Evolutionary conservation across 2,888 invertebrate genomes (phyloP).

Genomic region (Pristionchus exspectatus): DNA sequence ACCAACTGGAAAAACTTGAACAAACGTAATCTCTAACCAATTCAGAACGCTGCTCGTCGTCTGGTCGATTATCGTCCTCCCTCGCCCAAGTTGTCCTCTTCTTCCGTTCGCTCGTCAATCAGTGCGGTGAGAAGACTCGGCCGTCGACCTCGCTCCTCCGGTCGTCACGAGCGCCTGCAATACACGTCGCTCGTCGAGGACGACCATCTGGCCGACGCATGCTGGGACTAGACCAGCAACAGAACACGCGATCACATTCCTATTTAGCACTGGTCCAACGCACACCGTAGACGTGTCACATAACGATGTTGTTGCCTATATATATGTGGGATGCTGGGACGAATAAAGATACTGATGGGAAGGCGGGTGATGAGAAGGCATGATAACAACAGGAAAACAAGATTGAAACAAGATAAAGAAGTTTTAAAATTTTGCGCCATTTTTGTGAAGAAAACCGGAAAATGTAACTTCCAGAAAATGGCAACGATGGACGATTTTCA

Average conservation of each 20-base stretch:
- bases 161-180: slow-evolving; percentile 12
- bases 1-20: too few species aligned
- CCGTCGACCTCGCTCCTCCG: not conserved
- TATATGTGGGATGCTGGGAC: not conserved
- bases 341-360: not conserved
- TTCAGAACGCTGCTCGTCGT: slow-evolving; percentile 44
- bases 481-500: not conserved
- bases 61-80: slow-evolving; percentile 9
- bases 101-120: not conserved
- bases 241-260: not conserved
- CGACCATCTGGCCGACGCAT: slow-evolving; percentile 37
- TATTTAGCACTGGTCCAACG: slow-evolving; percentile 25
- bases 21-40: not conserved
- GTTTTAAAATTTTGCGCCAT: not conserved
- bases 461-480: not conserved
- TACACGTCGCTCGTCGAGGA: slow-evolving; percentile 51
- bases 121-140: slow-evolving; percentile 31
- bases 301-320: slow-evolving; percentile 29
- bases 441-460: not conserved
- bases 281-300: slow-evolving; percentile 14
- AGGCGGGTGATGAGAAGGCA: not conserved
- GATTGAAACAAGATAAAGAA: not conserved
- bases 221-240: not conserved
- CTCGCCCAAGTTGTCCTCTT: slow-evolving; percentile 15
- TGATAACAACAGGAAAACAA: not conserved